Conservation (phyloP, 2,888 invertebrate genomes). For the Dryocosmus kuriphilus region DNA sequence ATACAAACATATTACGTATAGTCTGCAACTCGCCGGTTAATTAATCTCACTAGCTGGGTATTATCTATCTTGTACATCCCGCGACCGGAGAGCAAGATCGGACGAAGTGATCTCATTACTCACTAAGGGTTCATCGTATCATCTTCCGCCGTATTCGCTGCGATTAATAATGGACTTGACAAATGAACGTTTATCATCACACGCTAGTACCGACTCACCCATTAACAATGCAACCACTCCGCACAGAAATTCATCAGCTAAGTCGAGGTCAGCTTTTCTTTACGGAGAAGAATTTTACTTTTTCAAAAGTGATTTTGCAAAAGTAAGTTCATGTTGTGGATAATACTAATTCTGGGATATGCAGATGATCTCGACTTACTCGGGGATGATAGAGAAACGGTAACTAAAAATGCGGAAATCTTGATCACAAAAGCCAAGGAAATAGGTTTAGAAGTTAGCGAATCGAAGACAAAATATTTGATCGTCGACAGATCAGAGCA, state of each 20-base stretch:
- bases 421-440: no score
- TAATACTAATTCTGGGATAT: no score
- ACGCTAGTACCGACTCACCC: not conserved
- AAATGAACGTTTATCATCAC: conserved; percentile 36
- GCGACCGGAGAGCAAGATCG: conserved; percentile 24
- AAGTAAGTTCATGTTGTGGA: not conserved
- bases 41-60: conserved; percentile 15
- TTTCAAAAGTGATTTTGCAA: no score
- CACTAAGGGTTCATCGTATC: conserved; percentile 16
- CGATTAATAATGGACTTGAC: conserved; percentile 24
- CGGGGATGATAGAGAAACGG: no score
- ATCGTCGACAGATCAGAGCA: no score
- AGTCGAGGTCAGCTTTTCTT: not conserved
- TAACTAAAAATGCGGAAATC: no score
- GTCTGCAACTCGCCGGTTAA: conserved; percentile 21
- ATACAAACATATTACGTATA: conserved; percentile 11
- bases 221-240: not conserved
- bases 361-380: no score
- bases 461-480: no score
- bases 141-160: conserved; percentile 32
- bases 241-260: not conserved
- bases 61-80: conserved; percentile 4
- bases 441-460: no score
- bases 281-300: no score
- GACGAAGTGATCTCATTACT: conserved; percentile 21